phyloP scores from a whole-genome alignment of 1,140 invertebrate genomes.

The Radopholus similis region DNA sequence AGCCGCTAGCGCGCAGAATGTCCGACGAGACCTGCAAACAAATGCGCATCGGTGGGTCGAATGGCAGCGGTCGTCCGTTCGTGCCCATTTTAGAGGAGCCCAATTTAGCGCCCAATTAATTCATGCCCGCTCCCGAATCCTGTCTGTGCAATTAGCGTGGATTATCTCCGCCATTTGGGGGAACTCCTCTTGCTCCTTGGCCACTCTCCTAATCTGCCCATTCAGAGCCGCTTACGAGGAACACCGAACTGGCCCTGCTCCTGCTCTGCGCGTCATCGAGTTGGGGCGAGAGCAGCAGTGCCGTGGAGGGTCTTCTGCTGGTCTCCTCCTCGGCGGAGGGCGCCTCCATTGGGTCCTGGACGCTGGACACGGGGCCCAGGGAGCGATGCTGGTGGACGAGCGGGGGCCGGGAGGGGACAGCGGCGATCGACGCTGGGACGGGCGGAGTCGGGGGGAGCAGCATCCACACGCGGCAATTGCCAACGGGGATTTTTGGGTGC shows the following conservation, averaged over 20 bases:
- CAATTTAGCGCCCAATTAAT: background rate
- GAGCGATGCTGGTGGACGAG: background rate
- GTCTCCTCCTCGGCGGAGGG: background rate
- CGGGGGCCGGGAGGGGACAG: background rate
- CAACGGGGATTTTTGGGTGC: background rate
- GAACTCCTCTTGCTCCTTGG: too few species aligned
- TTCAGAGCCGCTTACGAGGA: conserved; percentile 13
- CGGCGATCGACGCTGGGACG: background rate
- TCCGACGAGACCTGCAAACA: conserved; percentile 39
- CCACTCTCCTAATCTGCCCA: too few species aligned
- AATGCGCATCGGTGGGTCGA: background rate
- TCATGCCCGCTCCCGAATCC: background rate
- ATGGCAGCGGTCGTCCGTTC: background rate
- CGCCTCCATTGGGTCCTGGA: background rate
- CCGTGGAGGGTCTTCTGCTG: background rate
- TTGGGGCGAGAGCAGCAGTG: background rate
- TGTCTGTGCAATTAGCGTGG: too few species aligned
- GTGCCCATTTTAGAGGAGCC: background rate
- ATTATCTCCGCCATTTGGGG: too few species aligned
- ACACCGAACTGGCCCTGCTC: conserved; percentile 19
- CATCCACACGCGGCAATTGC: background rate
- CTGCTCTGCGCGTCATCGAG: background rate
- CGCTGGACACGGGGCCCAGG: background rate
- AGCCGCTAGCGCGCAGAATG: conserved; percentile 35
- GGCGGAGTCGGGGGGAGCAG: background rate